These are phyloP conservation scores for Crocodylus rhombifer DNA, from an alignment of 2,797 vertebrate genomes.

Conservation along the genomic window DNA sequence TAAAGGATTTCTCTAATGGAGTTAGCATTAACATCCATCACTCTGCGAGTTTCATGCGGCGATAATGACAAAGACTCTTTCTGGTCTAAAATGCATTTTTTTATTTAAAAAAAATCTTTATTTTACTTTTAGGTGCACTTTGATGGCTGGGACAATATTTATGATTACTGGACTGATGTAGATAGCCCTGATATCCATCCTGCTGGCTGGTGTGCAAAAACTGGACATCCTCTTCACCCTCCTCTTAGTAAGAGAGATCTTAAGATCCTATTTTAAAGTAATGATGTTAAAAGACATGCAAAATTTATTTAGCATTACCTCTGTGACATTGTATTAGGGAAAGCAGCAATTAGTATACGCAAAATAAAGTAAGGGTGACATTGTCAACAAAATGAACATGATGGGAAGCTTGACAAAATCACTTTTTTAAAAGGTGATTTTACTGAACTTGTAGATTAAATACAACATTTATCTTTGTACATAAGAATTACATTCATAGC, in stretches of 20 bases:
- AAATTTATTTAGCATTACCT: neutral
- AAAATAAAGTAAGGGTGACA: slow-evolving; percentile 32
- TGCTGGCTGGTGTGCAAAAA: slow-evolving; percentile 90
- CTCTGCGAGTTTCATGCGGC: neutral
- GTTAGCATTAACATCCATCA: neutral
- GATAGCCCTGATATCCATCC: slow-evolving; percentile 89
- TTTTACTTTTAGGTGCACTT: slow-evolving; percentile 85
- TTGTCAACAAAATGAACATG: neutral
- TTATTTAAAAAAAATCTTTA: neutral
- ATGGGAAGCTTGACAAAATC: neutral
- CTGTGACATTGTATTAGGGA: neutral
- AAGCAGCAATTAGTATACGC: neutral
- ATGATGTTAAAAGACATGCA: neutral
- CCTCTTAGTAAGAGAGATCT: slow-evolving; percentile 85
- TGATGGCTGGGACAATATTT: slow-evolving; percentile 89
- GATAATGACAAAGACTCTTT: neutral
- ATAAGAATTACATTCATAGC: neutral
- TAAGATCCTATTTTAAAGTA: neutral
- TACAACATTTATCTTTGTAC: neutral
- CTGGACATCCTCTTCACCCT: slow-evolving; percentile 87
- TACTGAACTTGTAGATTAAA: neutral
- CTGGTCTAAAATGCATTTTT: neutral
- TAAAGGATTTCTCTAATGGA: neutral
- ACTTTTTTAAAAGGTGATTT: neutral
- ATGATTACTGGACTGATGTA: slow-evolving; percentile 89